Evolutionary conservation across 2,888 invertebrate genomes (phyloP).

Genomic region (Caenorhabditis panamensis): DNA sequence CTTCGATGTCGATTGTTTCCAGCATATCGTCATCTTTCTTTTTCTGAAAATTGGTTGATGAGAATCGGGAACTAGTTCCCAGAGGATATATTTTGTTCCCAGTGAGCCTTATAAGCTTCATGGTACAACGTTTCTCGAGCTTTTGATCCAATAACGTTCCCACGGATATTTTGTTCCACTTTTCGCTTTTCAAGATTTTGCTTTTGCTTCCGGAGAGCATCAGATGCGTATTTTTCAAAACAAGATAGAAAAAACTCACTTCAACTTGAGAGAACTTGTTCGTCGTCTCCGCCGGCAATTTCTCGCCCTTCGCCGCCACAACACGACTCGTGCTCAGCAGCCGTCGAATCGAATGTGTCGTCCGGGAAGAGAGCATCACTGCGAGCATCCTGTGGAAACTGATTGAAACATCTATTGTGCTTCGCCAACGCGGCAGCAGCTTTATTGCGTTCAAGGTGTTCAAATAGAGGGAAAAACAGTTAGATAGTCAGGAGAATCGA

Average conservation of each 20-base stretch:
- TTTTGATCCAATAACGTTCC: neutral
- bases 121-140: neutral
- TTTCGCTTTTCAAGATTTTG: neutral
- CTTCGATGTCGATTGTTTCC: constrained; percentile 78
- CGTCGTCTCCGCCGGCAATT: constrained; percentile 31
- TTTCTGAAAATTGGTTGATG: constrained; percentile 60
- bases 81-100: too few relatives aligned
- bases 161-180: neutral
- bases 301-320: constrained; percentile 17
- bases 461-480: constrained; percentile 8
- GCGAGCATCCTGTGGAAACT: constrained; percentile 8
- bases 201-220: neutral
- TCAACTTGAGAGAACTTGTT: constrained; percentile 46
- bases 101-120: too few relatives aligned
- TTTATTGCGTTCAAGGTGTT: constrained; percentile 17
- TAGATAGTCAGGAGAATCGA: neutral
- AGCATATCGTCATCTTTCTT: constrained; percentile 76
- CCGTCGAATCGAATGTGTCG: constrained; percentile 21
- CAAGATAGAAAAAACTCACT: constrained; percentile 26
- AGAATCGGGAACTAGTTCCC: too few relatives aligned
- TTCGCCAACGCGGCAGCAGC: neutral
- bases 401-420: constrained; percentile 16
- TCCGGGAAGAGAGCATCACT: constrained; percentile 4
- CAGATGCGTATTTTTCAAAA: neutral
- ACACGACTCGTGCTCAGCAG: constrained; percentile 32